These are phyloP conservation scores for Xiphias gladius DNA, from an alignment of 2,113 vertebrate species.

Conservation along the genomic window DNA sequence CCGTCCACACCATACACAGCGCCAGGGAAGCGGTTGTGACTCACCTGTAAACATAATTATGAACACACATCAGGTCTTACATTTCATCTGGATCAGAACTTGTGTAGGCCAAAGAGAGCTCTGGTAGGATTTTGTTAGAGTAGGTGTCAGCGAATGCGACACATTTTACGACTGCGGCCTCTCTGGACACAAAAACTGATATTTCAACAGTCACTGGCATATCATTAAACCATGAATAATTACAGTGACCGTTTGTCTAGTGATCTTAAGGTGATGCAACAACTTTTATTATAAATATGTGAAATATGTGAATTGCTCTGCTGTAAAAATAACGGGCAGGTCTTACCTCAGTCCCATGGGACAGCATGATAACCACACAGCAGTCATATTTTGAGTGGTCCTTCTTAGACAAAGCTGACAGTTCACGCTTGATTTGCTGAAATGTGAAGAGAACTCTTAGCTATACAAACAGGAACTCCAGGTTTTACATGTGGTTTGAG, in stretches of 20 bases:
- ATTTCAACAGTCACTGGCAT: background rate
- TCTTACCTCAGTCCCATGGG: constrained; percentile 93
- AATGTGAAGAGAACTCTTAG: constrained; percentile 25
- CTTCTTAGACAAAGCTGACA: constrained; percentile 81
- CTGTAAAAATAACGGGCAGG: background rate
- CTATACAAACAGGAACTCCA: rapidly evolving
- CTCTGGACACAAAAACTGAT: too few relatives aligned
- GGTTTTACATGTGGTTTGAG: background rate
- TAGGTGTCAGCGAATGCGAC: too few relatives aligned
- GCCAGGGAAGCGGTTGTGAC: constrained; percentile 92
- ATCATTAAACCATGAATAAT: too few relatives aligned
- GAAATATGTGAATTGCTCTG: background rate
- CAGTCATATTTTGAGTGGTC: constrained; percentile 90
- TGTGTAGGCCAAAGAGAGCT: background rate
- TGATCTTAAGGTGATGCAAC: background rate
- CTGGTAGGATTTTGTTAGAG: background rate
- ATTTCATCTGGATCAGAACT: background rate
- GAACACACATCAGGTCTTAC: background rate
- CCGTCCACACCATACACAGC: constrained; percentile 92
- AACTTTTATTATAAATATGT: background rate
- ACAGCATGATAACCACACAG: constrained; percentile 93
- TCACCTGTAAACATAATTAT: constrained; percentile 83
- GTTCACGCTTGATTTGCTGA: constrained; percentile 86
- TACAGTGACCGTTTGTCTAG: background rate
- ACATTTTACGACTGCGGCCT: too few relatives aligned